phyloP scores from a whole-genome alignment of 2,113 vertebrate genomes.

The Aleadryas rufinucha region DNA sequence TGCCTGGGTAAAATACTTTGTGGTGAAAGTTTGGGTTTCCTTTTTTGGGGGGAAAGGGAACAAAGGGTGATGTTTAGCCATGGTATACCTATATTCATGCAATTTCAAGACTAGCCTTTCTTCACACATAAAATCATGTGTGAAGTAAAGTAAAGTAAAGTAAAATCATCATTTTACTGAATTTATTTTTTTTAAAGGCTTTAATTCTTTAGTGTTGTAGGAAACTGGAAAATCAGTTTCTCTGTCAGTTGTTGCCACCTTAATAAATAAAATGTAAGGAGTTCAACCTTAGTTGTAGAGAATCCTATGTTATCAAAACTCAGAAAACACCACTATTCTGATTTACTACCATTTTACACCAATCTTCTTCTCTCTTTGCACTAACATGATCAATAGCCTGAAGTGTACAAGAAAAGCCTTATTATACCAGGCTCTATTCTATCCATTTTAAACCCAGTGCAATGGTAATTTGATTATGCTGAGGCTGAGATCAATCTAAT shows the following conservation, averaged over 20 bases:
- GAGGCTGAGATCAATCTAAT: slow-evolving; percentile 47
- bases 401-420: not conserved
- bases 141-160: no score
- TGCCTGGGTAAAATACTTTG: not conserved
- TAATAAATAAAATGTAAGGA: not conserved
- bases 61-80: not conserved
- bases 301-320: not conserved
- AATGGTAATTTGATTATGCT: slow-evolving; percentile 42
- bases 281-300: not conserved
- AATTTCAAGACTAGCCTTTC: not conserved
- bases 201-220: not conserved
- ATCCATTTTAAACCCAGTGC: not conserved
- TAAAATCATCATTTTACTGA: no score
- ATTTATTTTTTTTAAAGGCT: not conserved
- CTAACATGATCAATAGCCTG: not conserved
- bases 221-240: not conserved
- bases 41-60: not conserved
- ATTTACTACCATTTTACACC: not conserved
- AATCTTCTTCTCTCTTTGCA: not conserved
- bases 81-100: not conserved
- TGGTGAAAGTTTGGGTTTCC: not conserved
- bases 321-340: not conserved
- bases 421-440: not conserved
- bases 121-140: not conserved
- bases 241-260: not conserved